Evolutionary conservation across 2,888 invertebrate genomes (phyloP), one percentile per base, ranked within the genome.

Genomic region (Drosophila kambysellisi): DNA sequence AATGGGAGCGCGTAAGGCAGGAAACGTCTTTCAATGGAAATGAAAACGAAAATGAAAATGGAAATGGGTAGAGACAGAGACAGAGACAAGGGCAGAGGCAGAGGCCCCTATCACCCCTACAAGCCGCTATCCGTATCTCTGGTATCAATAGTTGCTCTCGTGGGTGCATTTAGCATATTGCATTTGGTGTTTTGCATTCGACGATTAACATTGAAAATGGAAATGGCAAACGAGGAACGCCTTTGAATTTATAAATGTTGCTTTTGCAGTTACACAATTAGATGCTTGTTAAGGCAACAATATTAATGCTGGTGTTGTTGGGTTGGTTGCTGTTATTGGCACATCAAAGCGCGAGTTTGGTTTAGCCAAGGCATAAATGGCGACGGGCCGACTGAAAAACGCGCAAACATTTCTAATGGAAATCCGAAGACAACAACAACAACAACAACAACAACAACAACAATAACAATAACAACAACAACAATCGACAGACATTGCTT

Each of bases 151-250:
- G 72, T 68, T 78, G 61, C 64, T 61, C 64, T 60, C 63, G 56
- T 82, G 83, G 80, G 74, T 79, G 90, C 76, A 81, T 76, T 62
- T 12, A 20, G 43, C 46, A 46, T 63, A 15, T 41, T 29, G 29
- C 50, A 54, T 37, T 37, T 54, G 3, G 60, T 63, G 61, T 79
- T 77, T 76, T 37, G 73, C 72, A 70, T 74, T 79, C 72, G 89
- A 61, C 87, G 81, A 81, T 86, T 86, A 87, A 89, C 85, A 90
- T 90, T 86, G 91, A 90, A 86, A 90, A 90, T 87, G 75, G 90
- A 74, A 82, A 78, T 50, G 41, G 41, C 70, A 56, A 54, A 58
- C 74, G 71, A 48, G 33, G 70, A 75, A 72, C 75, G 84, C 72
- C 65, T 76, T 73, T 89, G 85, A 73, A 87, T 90, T 89, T 72